Percentiles rank a stretch among this genome's conserved stretches.
Conservation (phyloP, 2,113 vertebrate species). For the Solea solea region DNA sequence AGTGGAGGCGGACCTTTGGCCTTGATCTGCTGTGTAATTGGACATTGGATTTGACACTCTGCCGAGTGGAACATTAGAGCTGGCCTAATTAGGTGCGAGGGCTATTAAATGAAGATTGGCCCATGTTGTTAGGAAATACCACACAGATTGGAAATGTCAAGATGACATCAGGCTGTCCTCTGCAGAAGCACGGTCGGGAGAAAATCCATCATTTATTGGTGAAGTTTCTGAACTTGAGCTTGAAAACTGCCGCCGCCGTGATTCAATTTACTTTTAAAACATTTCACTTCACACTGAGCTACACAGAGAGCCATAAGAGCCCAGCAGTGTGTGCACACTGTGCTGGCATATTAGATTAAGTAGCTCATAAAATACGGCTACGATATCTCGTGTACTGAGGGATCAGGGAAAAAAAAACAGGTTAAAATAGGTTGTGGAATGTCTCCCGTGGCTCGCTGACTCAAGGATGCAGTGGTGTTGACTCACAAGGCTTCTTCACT, state of each 20-base stretch:
- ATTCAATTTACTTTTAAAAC: constrained; percentile 41
- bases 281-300: constrained; percentile 10
- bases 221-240: constrained; percentile 63
- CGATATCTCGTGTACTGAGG: constrained; percentile 36
- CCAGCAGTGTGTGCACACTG: constrained; percentile 13
- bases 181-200: constrained; percentile 19
- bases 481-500: constrained; percentile 77
- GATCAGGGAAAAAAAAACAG: constrained; percentile 54
- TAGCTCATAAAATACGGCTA: constrained; percentile 43
- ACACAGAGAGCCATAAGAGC: constrained; percentile 17
- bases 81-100: constrained; percentile 79
- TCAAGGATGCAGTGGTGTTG: constrained; percentile 71
- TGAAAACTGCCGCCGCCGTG: constrained; percentile 55
- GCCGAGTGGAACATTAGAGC: constrained; percentile 81
- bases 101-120: constrained; percentile 78
- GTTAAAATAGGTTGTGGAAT: constrained; percentile 66
- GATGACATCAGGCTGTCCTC: constrained; percentile 66
- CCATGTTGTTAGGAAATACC: constrained; percentile 79
- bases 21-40: constrained; percentile 81
- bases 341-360: constrained; percentile 35
- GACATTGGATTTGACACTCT: constrained; percentile 79
- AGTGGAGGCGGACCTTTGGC: constrained; percentile 78
- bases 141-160: constrained; percentile 79
- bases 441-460: constrained; percentile 65
- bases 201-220: constrained; percentile 72